Percentiles rank a stretch among this genome's conserved stretches.
These are phyloP conservation scores for Oostethus manadensis DNA, from an alignment of 2,113 vertebrate species.

Conservation along the genomic window DNA sequence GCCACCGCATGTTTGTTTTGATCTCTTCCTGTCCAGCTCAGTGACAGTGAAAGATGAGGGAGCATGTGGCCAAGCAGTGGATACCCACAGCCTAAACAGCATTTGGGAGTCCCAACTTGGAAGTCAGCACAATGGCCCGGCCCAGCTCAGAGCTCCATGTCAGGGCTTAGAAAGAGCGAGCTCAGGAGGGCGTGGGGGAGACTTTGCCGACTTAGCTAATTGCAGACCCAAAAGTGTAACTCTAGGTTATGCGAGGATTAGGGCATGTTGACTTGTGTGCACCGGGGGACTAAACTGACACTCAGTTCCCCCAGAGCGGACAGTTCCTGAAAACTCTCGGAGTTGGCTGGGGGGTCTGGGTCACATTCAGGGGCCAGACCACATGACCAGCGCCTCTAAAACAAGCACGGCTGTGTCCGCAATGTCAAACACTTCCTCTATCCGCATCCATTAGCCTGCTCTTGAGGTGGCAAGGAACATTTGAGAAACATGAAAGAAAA, in stretches of 20 bases:
- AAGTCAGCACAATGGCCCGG: background rate
- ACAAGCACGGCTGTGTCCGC: constrained; percentile 66
- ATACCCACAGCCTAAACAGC: constrained; percentile 32
- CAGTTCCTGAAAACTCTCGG: constrained; percentile 61
- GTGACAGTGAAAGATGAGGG: constrained; percentile 75
- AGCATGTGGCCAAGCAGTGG: constrained; percentile 52
- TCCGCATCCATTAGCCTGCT: constrained; percentile 58
- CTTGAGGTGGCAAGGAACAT: constrained; percentile 50
- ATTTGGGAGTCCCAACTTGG: constrained; percentile 17
- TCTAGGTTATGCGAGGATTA: constrained; percentile 68
- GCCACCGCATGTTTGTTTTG: constrained; percentile 71
- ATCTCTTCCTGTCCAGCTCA: constrained; percentile 61
- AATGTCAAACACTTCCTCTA: constrained; percentile 70
- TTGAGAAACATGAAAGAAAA: constrained; percentile 53
- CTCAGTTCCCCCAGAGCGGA: constrained; percentile 55
- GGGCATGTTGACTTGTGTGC: constrained; percentile 70
- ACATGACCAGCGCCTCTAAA: constrained; percentile 62
- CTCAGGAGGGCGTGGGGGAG: constrained; percentile 31
- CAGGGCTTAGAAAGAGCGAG: constrained; percentile 18
- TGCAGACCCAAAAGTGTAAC: constrained; percentile 67
- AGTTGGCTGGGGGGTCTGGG: constrained; percentile 50
- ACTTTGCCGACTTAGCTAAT: constrained; percentile 55
- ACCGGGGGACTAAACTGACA: constrained; percentile 65
- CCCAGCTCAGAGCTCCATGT: constrained; percentile 26
- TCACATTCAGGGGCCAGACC: constrained; percentile 56